Evolutionary conservation across 2,888 invertebrate genomes (phyloP).

Genomic region (Ophion costatus): DNA sequence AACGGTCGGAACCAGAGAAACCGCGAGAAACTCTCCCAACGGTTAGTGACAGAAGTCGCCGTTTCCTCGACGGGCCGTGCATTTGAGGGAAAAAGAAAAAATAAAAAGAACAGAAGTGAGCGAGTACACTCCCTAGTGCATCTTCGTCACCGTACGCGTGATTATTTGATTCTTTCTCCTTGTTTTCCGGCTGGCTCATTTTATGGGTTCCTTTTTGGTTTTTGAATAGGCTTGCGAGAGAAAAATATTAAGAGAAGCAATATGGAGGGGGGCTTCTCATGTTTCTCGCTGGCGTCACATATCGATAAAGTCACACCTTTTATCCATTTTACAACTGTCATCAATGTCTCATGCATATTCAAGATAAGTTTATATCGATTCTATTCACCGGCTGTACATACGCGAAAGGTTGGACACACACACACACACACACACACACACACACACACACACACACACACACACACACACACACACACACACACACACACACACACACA

Average conservation of each 20-base stretch:
- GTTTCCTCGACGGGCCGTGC: constrained; percentile 30
- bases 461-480: no score
- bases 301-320: constrained; percentile 50
- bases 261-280: constrained; percentile 24
- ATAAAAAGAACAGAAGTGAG: not conserved
- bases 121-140: not conserved
- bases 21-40: constrained; percentile 4
- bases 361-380: constrained; percentile 50
- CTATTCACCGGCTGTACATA: constrained; percentile 9
- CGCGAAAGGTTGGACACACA: no score
- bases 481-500: no score
- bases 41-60: constrained; percentile 47
- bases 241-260: constrained; percentile 28
- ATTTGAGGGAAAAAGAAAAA: not conserved
- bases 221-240: not conserved
- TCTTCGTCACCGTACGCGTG: not conserved
- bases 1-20: constrained; percentile 31
- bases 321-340: constrained; percentile 57
- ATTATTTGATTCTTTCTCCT: not conserved
- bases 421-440: no score
- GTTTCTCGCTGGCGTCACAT: constrained; percentile 21
- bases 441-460: no score
- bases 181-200: constrained; percentile 4
- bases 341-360: constrained; percentile 58
- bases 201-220: constrained; percentile 15